A percentile compares a stretch with the other conserved stretches of the same genome.
phyloP scores from a whole-genome alignment of 2,113 vertebrate species.

The Phalacrocorax pelagicus region DNA sequence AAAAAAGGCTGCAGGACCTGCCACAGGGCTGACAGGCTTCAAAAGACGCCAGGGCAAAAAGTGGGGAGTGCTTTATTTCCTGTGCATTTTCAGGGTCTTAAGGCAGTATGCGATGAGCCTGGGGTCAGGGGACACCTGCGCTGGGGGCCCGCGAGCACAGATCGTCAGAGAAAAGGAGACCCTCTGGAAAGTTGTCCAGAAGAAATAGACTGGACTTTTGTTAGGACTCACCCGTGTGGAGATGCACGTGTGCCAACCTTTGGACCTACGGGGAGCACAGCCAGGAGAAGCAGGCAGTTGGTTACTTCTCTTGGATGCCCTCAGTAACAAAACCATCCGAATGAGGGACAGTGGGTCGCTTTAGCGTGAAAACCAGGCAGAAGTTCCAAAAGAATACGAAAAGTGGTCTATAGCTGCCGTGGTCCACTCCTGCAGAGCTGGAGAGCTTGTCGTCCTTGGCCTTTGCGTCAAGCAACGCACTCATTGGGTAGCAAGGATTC shows the following conservation, averaged over 20 bases:
- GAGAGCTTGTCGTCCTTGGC: not conserved
- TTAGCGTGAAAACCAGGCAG: not conserved
- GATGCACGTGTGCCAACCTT: not conserved
- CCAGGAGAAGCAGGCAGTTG: not conserved
- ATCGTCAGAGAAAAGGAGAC: not conserved
- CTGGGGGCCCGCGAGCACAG: accelerated
- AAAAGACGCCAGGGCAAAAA: not conserved
- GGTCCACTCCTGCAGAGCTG: not conserved
- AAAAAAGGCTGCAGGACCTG: not conserved
- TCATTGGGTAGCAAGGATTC: not conserved
- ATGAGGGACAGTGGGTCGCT: not conserved
- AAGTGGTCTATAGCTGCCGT: not conserved
- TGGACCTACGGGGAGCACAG: not conserved
- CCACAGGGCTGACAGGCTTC: not conserved
- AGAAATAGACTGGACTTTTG: not conserved
- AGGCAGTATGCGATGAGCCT: not conserved
- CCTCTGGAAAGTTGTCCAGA: not conserved
- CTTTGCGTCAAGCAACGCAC: not conserved
- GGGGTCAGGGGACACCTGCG: not conserved
- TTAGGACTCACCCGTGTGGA: not conserved
- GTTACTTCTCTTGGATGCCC: not conserved
- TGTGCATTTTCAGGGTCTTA: not conserved
- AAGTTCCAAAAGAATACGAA: not conserved
- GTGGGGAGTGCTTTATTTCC: not conserved
- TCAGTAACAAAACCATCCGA: not conserved